Evolutionary conservation across 2,113 vertebrate genomes (phyloP).

Genomic region (Pangasianodon gigas): DNA sequence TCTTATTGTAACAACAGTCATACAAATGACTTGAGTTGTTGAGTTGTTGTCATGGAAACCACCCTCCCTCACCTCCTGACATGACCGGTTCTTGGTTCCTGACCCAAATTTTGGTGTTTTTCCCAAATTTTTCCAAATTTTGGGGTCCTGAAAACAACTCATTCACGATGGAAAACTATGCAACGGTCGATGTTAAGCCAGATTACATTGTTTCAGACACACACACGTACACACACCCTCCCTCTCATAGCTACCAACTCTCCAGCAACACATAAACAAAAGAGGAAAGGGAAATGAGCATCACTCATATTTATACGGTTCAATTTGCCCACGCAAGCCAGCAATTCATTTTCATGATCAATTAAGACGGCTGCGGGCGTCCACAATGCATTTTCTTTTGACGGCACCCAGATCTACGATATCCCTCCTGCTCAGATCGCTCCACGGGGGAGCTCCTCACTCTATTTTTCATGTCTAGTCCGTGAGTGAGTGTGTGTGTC

Average conservation of each 20-base stretch:
- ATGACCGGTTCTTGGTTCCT: too few species aligned
- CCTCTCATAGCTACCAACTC: slow-evolving; percentile 30
- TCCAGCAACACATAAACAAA: slow-evolving; percentile 64
- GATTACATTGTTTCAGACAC: not conserved
- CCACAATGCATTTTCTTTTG: slow-evolving; percentile 66
- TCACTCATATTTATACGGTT: slow-evolving; percentile 76
- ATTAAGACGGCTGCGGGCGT: slow-evolving; percentile 74
- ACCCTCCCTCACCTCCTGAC: not conserved
- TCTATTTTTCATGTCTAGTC: slow-evolving; percentile 16
- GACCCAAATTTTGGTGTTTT: not conserved
- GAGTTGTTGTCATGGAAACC: not conserved
- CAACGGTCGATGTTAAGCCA: not conserved
- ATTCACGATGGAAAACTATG: not conserved
- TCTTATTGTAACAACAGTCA: not conserved
- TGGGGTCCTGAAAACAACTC: not conserved
- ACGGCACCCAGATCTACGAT: slow-evolving; percentile 53
- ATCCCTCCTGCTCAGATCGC: slow-evolving; percentile 38
- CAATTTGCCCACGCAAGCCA: slow-evolving; percentile 69
- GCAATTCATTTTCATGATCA: slow-evolving; percentile 78
- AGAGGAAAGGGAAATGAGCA: slow-evolving; percentile 57
- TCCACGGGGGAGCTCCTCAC: slow-evolving; percentile 32
- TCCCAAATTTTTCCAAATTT: not conserved
- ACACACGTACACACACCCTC: not conserved
- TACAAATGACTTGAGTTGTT: not conserved
- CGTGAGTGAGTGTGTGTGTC: not conserved